phyloP scores from a whole-genome alignment of 2,888 invertebrate species.

The Scaptomyza caliginosa region DNA sequence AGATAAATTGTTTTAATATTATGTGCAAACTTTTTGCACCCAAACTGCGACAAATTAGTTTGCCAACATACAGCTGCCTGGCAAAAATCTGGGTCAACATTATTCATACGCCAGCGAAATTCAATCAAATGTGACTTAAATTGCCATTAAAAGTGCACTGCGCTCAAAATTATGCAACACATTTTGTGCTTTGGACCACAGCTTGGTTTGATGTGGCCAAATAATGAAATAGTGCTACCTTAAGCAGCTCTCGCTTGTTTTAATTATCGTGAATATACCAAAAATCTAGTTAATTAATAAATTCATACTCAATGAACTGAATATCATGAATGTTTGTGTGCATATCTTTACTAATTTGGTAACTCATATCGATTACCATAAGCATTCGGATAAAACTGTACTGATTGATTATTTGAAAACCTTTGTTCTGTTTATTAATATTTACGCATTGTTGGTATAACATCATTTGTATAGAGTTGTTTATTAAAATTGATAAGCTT shows the following conservation, averaged over 20 bases:
- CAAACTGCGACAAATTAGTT: slow-evolving; percentile 70
- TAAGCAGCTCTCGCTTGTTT: background rate
- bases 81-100: slow-evolving; percentile 48
- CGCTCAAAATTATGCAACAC: slow-evolving; percentile 62
- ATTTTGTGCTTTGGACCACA: slow-evolving; percentile 1
- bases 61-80: slow-evolving; percentile 28
- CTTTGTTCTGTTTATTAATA: no score
- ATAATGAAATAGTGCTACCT: background rate
- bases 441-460: no score
- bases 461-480: no score
- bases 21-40: slow-evolving; percentile 63
- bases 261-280: slow-evolving; percentile 4
- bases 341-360: no score
- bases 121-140: slow-evolving; percentile 56
- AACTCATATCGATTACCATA: slow-evolving; percentile 9
- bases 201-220: background rate
- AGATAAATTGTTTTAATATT: slow-evolving; percentile 76
- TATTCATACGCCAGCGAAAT: slow-evolving; percentile 28
- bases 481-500: no score
- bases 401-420: background rate
- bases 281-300: slow-evolving; percentile 50
- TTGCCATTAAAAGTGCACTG: slow-evolving; percentile 16
- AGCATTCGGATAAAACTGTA: background rate
- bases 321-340: slow-evolving; percentile 11
- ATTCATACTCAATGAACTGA: slow-evolving; percentile 44